Conservation (phyloP, 2,113 vertebrate species). For the Poeciliopsis turrubarensis region DNA sequence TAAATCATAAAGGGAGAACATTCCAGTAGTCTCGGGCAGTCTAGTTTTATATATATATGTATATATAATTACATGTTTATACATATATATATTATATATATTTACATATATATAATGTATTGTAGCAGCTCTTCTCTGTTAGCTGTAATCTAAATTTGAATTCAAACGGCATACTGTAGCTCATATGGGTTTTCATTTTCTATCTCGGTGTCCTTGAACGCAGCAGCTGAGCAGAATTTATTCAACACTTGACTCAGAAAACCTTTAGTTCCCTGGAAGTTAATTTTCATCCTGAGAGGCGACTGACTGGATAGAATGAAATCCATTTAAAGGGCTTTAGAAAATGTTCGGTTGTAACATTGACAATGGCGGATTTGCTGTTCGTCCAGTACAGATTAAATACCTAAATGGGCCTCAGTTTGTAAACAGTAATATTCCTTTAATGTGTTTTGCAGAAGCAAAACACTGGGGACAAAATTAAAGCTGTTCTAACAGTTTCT, state of each 20-base stretch:
- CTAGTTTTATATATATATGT: too few species aligned
- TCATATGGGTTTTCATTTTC: neutral
- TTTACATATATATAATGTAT: too few species aligned
- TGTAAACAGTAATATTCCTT: neutral
- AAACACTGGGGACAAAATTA: too few species aligned
- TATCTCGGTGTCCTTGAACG: constrained; percentile 11
- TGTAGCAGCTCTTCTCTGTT: too few species aligned
- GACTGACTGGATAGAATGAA: neutral
- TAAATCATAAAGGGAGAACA: too few species aligned
- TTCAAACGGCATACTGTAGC: neutral
- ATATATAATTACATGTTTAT: too few species aligned
- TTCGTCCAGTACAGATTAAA: neutral
- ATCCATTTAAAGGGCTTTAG: constrained; percentile 30
- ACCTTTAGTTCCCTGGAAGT: constrained; percentile 4
- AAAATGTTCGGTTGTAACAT: constrained; percentile 18
- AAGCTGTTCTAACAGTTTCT: too few species aligned
- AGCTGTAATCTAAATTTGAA: neutral
- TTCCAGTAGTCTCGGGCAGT: too few species aligned
- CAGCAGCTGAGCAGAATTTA: neutral
- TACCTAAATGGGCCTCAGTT: neutral
- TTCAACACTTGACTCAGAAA: neutral
- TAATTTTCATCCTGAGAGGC: constrained; percentile 13
- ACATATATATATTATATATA: too few species aligned
- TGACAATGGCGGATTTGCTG: constrained; percentile 7
- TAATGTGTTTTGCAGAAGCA: neutral